phyloP scores from a whole-genome alignment of 1,140 invertebrate genomes.

The Plodia interpunctella region DNA sequence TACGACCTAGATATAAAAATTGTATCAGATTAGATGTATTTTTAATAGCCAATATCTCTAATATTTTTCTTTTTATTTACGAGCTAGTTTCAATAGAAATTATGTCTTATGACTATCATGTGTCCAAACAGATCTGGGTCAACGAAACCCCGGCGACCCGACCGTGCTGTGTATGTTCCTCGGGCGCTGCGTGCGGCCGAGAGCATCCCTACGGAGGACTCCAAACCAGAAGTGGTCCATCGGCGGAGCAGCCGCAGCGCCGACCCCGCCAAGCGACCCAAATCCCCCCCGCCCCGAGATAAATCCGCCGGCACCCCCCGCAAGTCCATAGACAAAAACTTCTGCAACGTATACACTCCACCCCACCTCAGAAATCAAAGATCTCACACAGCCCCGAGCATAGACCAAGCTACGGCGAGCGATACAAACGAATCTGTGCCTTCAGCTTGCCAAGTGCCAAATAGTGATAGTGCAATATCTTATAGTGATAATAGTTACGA shows the following conservation, averaged over 20 bases:
- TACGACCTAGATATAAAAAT: too few species aligned
- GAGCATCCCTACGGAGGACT: constrained; percentile 45
- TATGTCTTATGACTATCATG: not conserved
- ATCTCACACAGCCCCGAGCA: constrained; percentile 47
- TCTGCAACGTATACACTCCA: constrained; percentile 74
- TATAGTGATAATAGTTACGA: constrained; percentile 69
- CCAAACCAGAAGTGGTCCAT: constrained; percentile 32
- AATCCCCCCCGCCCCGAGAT: constrained; percentile 52
- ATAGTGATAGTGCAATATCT: constrained; percentile 70
- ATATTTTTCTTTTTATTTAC: too few species aligned
- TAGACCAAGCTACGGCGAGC: constrained; percentile 31
- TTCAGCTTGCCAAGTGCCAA: constrained; percentile 65
- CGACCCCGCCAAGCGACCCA: constrained; percentile 47
- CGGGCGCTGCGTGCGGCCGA: constrained; percentile 80
- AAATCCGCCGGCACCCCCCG: constrained; percentile 51
- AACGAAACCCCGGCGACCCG: constrained; percentile 80
- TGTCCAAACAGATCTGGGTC: constrained; percentile 48
- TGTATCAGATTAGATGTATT: too few species aligned
- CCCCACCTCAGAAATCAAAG: constrained; percentile 63
- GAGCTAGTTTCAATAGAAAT: too few species aligned
- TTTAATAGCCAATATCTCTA: too few species aligned
- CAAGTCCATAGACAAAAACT: constrained; percentile 59
- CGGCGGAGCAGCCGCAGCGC: constrained; percentile 37
- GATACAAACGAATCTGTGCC: constrained; percentile 51
- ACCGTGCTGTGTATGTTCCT: constrained; percentile 87